Evolutionary conservation across 2,113 vertebrate species (phyloP), one percentile per base, ranked within the genome.

Genomic region (Psilopogon haemacephalus): DNA sequence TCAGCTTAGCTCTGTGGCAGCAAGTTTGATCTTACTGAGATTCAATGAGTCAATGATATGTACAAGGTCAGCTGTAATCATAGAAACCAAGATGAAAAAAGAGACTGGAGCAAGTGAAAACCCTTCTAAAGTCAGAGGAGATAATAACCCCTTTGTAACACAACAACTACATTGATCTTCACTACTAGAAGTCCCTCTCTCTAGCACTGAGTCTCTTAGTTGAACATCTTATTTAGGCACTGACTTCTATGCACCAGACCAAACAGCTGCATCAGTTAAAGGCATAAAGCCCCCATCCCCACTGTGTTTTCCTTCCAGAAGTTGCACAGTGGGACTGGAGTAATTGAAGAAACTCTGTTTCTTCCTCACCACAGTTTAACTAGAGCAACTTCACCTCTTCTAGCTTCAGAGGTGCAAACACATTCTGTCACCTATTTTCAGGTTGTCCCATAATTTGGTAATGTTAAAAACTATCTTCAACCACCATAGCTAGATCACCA

Each of bases 11-110:
- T 95, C 88, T 89, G 82, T 83, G 56, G 80, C 73, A 86, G 89
- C 20, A 59, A 46, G 52, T 64, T 80, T 90, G 33, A 85, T 95
- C 68, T 96, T 95, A 86, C 37, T 77, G 54, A 97, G 65, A 88
- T 94, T 93, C 50, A 97, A 56, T 9, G 86, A 92, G 16, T 95
- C 86, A 69, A 74, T 83, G 81, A 91, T 78, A 75, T 97, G 86
- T 56, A 89, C 8, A 15, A 97, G 77, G 74, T 94, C 69, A 95
- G 68, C 28, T 90, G 37, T 62, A 42, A 55, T 38, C 33, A 60
- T 63, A 81, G 67, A 83, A 94, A 89, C 40, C 19, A 55, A 88
- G 94, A 75, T 58, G 48, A 50, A 55, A 96, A 12, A 28, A 89
- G 23, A 93, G 52, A 71, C 19, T 35, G 26, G 9, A 93, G 9